Evolutionary conservation across 1,140 invertebrate genomes (phyloP), one percentile per base, ranked within the genome.

Genomic region (Aphelenchoides avenae): DNA sequence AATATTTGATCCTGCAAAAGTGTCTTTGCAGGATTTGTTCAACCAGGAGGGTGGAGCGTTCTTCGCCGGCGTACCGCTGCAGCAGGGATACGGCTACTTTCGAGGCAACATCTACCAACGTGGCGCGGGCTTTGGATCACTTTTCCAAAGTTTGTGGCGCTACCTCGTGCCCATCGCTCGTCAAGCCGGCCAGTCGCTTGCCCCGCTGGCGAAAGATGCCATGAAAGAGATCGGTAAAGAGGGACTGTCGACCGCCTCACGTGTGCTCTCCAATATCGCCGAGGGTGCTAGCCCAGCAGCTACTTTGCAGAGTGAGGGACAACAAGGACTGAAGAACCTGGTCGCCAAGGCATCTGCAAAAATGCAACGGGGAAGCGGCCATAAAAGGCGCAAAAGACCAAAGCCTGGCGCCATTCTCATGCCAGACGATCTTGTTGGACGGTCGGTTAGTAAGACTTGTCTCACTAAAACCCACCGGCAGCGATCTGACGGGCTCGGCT

Each of bases 41-140:
- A 5, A 18, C 0, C 36, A 54, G 39, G 5, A 6, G 15, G 48
- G 15, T 7, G 18, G 22, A 9, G 4, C 13, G 11, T 0, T 49
- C 11, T 47, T 18, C 13, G 48, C 48, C 24, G 48, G n/a, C n/a
- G n/a, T n/a, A n/a, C n/a, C n/a, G n/a, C n/a, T 55, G 33, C 47
- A 55, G 37, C 11, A 50, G 3, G 52, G 52, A 37, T 55, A 53
- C 34, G 47, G 48, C 0, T 44, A 5, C 0, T 20, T n/a, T 18
- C 34, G 47, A 9, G 47, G 18, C 1, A 13, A 15, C 22, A 13
- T 1, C 7, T 18, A 49, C 9, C 48, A 49, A 29, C n/a, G 20
- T 18, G 48, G 53, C 26, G 49, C 49, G 1, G 49, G 49, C 3
- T 27, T 52, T 3, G 49, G 49, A 0, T 36, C 39, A 26, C 20